Evolutionary conservation across 2,888 invertebrate genomes (phyloP), one percentile per base, ranked within the genome.

Genomic region (Tolmerus cingulatus): DNA sequence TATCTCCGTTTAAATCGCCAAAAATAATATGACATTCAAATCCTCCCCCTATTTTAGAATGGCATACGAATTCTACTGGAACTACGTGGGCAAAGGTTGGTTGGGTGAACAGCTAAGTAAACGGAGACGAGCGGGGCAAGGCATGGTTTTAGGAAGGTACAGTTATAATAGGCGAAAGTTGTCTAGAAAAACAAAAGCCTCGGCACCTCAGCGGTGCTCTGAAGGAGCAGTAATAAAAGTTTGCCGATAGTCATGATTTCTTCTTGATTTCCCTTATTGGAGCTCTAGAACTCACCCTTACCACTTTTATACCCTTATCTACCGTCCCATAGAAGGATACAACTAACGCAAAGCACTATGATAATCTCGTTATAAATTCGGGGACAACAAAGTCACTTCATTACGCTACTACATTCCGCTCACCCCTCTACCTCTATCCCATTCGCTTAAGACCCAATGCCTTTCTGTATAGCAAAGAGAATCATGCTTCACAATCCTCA

Each of bases 311-410:
- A 40, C 12, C 40, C 40, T 40, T 40, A 40, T 40, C 43, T 14
- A 4, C 16, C 16, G 16, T 46, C 43, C 43, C 16, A 8, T 16
- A 46, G 14, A 46, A 14, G 43, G 43, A 7, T 40, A 78, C 43
- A 78, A 19, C 34, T 40, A 78, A 78, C 43, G 66, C 23, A 66
- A 40, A 81, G n/a, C 37, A 82, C 57, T 34, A 34, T 51, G 81
- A 81, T 82, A 82, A 82, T 82, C 82, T 82, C 82, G 82, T 82
- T 82, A 57, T 57, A 82, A 82, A 82, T 82, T 82, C 23, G 34
- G 82, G 37, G 37, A 37, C 82, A 57, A 57, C 82, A 82, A 82
- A 82, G 82, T 82, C 82, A 82, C 57, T 57, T 81, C 81, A 57
- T 82, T 82, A 82, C 66, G 37, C 34, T 19, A n/a, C 27, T 5